Evolutionary conservation across 2,113 vertebrate genomes (phyloP), one percentile per base, ranked within the genome.

Genomic region (Otis tarda): DNA sequence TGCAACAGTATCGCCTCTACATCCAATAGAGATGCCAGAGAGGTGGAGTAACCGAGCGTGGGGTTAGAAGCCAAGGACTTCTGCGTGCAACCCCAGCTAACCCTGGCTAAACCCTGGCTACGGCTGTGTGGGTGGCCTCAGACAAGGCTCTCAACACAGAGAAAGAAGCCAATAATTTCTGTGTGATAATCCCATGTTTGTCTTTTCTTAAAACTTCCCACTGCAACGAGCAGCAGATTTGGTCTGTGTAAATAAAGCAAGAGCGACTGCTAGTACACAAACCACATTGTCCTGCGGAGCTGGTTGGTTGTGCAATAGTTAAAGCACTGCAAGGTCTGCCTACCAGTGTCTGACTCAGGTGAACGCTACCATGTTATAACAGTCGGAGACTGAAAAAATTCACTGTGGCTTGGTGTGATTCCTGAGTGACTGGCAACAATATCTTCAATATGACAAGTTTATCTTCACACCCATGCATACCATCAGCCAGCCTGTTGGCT

Each of bases 41-140:
- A 56, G 27, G 15, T 63, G 0, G 0, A 67, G 20, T 61, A 67
- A 60, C 3, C 22, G 45, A 71, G 56, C 0, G 0, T 60, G 63
- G 8, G 19, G 41, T 23, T 81, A 37, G 67, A 81, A 92, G 81
- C 22, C 27, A 45, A 60, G 74, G 61, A 39, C 21, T 87, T 37
- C 59, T 59, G 47, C 0, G 1, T 50, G 43, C 71, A 70, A 65
- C 33, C 90, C 71, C 2, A 8, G 37, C 59, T 78, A 65, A 89
- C 41, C 92, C 71, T 2, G 9, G 37, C 59, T 78, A 65, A 65
- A 89, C 41, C 60, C 80, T 69, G 37, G 75, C 53, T 37, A 47
- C 0, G 9, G 10, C 78, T 86, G 61, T 15, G 70, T 95, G 82
- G 70, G 88, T 93, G 92, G 94, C 83, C 82, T 87, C 0, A 0